Evolutionary conservation across 2,113 vertebrate species (phyloP), one percentile per base, ranked within the genome.

Genomic region (Herpetotheres cachinnans): DNA sequence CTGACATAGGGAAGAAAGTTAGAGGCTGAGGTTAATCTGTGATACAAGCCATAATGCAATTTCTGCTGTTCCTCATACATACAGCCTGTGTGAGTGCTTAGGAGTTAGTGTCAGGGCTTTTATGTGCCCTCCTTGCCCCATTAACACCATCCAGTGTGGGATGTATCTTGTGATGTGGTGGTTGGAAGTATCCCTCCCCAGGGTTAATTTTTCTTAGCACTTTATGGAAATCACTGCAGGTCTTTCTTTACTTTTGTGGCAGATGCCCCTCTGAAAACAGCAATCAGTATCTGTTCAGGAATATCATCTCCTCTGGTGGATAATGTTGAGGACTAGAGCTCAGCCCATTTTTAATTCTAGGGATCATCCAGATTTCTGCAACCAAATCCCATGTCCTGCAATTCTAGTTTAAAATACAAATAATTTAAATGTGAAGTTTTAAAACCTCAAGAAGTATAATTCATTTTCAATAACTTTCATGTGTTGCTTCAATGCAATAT

Each of bases 11-110:
- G n/a, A 66, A 74, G 36, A 83, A 22, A 69, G 40, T 2, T 69
- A 71, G 67, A 54, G 32, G 22, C 69, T 74, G 76, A 83, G 62
- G 71, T 88, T 84, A 62, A 9, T 14, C 49, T 44, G 66, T 91
- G 78, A 58, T 26, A 38, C 27, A 70, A 18, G 7, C 36, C 61
- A 38, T 34, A 55, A 66, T 13, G 65, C 50, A 85, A 7, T 52
- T 80, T 83, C 61, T 89, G 58, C 27, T 84, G 29, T 24, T 71
- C 19, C 18, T 65, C n/a, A 38, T 19, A 38, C 61, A 66, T 32
- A 13, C 9, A 38, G 16, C 13, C 40, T 56, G 6, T 55, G 47
- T 0, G 0, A 20, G 27, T 56, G 2, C 42, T 46, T 30, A 21
- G 61, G 59, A 82, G 24, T 36, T 32, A 29, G 56, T 93, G 21